Evolutionary conservation across 1,140 invertebrate species (phyloP).

Genomic region (Zaprionus africanus): DNA sequence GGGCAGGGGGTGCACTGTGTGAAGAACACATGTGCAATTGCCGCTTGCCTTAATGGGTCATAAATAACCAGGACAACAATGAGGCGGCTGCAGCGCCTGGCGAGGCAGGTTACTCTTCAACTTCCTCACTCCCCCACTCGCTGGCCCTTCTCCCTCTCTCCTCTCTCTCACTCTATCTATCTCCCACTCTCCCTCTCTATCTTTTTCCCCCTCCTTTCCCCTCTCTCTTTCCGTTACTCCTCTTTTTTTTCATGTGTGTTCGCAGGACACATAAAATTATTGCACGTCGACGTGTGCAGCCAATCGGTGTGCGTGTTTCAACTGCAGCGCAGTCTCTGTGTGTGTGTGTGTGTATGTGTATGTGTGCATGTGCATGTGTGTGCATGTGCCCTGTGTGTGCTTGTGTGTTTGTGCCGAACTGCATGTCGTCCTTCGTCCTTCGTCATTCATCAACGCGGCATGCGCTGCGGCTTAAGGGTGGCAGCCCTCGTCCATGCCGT

Average conservation of each 20-base stretch:
- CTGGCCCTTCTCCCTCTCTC: not conserved
- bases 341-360: slow-evolving; percentile 45
- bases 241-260: slow-evolving; percentile 40
- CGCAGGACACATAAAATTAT: slow-evolving; percentile 74
- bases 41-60: slow-evolving; percentile 80
- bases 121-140: not conserved
- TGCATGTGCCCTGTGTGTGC: slow-evolving; percentile 48
- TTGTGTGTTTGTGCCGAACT: slow-evolving; percentile 52
- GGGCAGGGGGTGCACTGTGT: slow-evolving; percentile 36
- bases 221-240: slow-evolving; percentile 25
- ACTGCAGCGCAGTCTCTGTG: slow-evolving; percentile 24
- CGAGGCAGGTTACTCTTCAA: slow-evolving; percentile 34
- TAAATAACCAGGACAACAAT: slow-evolving; percentile 80
- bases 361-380: slow-evolving; percentile 46
- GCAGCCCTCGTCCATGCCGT: slow-evolving; percentile 39
- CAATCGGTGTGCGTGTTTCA: slow-evolving; percentile 66
- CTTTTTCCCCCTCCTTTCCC: no score
- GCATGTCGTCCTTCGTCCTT: slow-evolving; percentile 76
- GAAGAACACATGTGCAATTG: slow-evolving; percentile 82
- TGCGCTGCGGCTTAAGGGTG: slow-evolving; percentile 77
- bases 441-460: slow-evolving; percentile 73
- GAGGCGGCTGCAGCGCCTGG: slow-evolving; percentile 60
- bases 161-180: not conserved
- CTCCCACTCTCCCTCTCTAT: slow-evolving; percentile 10
- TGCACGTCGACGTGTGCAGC: slow-evolving; percentile 79